These are phyloP conservation scores for Scaptomyza pallida DNA, from an alignment of 1,140 invertebrate species.

Conservation along the genomic window DNA sequence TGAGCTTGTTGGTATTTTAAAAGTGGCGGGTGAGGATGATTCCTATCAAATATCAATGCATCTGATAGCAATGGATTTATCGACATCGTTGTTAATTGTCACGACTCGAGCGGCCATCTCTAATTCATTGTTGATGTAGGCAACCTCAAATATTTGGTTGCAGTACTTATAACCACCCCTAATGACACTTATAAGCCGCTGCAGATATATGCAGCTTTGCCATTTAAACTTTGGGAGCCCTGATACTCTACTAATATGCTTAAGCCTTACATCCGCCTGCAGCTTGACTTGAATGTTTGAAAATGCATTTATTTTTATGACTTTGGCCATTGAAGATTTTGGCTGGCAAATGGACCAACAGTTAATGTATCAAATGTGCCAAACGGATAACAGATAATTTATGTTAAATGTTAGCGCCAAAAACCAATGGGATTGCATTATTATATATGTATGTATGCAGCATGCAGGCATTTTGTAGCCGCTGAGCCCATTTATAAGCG, in stretches of 20 bases:
- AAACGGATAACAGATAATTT: slow-evolving; percentile 53
- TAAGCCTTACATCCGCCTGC: slow-evolving; percentile 24
- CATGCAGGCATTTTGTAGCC: not conserved
- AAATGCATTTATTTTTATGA: slow-evolving; percentile 17
- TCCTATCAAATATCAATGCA: too few relatives aligned
- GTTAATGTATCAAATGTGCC: slow-evolving; percentile 35
- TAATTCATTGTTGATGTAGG: not conserved
- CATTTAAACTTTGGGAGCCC: slow-evolving; percentile 31
- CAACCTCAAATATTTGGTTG: slow-evolving; percentile 38
- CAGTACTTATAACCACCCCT: slow-evolving; percentile 46
- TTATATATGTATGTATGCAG: slow-evolving; percentile 31
- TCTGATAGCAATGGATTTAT: too few relatives aligned
- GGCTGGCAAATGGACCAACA: slow-evolving; percentile 20
- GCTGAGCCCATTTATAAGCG: slow-evolving; percentile 10
- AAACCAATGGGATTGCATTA: slow-evolving; percentile 42
- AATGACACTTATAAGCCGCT: slow-evolving; percentile 71
- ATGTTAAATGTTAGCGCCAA: slow-evolving; percentile 51
- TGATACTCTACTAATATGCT: slow-evolving; percentile 23
- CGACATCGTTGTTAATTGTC: not conserved
- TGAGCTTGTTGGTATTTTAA: too few relatives aligned
- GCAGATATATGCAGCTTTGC: slow-evolving; percentile 55
- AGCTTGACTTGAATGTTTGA: slow-evolving; percentile 30
- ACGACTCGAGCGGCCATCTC: slow-evolving; percentile 36
- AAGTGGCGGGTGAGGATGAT: too few relatives aligned
- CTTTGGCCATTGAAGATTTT: slow-evolving; percentile 27